Conservation (phyloP, 2,797 vertebrate genomes). For the Enteromius unitaeniatus region DNA sequence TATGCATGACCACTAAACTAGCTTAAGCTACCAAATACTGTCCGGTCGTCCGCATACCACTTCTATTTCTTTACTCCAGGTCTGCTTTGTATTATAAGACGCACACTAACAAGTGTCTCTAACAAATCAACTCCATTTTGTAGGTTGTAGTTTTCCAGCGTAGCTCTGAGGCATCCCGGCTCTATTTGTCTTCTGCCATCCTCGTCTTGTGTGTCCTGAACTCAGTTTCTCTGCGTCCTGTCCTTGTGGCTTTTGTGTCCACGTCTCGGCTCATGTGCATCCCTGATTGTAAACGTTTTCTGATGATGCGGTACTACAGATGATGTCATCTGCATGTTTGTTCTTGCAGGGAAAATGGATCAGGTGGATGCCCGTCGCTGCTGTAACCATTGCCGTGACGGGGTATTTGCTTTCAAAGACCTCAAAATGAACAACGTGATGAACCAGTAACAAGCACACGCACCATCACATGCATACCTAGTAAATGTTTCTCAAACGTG, state of each 20-base stretch:
- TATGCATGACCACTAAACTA: conserved; percentile 67
- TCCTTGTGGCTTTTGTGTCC: conserved; percentile 32
- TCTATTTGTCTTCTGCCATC: conserved; percentile 59
- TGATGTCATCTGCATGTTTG: conserved; percentile 75
- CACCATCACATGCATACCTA: conserved; percentile 37
- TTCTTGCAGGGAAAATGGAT: conserved; percentile 92
- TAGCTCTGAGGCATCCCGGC: conserved; percentile 66
- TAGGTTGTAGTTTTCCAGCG: conserved; percentile 43
- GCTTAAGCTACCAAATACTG: conserved; percentile 30
- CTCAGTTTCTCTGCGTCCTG: background rate
- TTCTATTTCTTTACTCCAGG: conserved; percentile 26
- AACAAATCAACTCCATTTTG: conserved; percentile 27
- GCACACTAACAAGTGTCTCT: conserved; percentile 42
- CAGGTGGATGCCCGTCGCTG: conserved; percentile 93
- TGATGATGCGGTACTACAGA: conserved; percentile 53
- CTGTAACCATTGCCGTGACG: conserved; percentile 92
- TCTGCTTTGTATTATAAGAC: conserved; percentile 23
- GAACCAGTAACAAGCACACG: conserved; percentile 40
- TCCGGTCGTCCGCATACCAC: conserved; percentile 21
- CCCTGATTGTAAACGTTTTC: conserved; percentile 44
- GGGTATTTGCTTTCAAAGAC: conserved; percentile 92
- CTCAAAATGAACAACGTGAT: conserved; percentile 81
- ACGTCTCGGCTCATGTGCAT: conserved; percentile 43
- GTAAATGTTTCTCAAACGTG: conserved; percentile 21
- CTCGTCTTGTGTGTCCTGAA: conserved; percentile 6